Conservation (phyloP, 64 coral and sea anemone species). For the Actinia tenebrosa region DNA sequence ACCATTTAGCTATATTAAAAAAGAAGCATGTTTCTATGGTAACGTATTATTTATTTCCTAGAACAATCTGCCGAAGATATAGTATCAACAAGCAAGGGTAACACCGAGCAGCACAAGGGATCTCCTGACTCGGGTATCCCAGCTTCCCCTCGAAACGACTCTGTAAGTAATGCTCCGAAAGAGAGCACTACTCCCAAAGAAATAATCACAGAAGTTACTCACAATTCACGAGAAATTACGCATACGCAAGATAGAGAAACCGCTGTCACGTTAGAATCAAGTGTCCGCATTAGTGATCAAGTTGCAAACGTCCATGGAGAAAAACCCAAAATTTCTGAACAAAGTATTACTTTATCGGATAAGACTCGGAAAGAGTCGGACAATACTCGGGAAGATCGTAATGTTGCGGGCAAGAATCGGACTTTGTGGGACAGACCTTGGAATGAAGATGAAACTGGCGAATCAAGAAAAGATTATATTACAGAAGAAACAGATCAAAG, state of each 20-base stretch:
- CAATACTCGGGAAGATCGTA: neutral
- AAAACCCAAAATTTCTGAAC: neutral
- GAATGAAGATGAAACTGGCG: neutral
- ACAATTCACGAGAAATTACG: neutral
- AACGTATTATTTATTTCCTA: neutral
- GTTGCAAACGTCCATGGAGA: constrained; percentile 12
- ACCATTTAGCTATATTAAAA: no score
- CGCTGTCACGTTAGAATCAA: constrained; percentile 2
- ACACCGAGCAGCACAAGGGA: neutral
- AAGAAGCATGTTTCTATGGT: neutral
- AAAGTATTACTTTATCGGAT: neutral
- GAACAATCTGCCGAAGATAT: neutral
- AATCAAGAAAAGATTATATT: neutral
- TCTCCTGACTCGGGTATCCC: constrained; percentile 11
- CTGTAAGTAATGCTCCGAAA: constrained; percentile 7
- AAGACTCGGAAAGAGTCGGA: constrained; percentile 4
- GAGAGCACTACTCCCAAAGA: neutral
- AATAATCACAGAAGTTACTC: neutral
- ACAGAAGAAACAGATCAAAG: constrained; percentile 1
- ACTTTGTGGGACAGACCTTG: constrained; percentile 3
- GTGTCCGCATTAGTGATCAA: neutral
- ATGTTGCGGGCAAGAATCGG: neutral
- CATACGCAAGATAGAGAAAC: constrained; percentile 8
- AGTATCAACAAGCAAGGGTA: neutral
- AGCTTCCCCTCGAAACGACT: neutral